phyloP scores from a whole-genome alignment of 2,113 vertebrate genomes.

The Phainopepla nitens region DNA sequence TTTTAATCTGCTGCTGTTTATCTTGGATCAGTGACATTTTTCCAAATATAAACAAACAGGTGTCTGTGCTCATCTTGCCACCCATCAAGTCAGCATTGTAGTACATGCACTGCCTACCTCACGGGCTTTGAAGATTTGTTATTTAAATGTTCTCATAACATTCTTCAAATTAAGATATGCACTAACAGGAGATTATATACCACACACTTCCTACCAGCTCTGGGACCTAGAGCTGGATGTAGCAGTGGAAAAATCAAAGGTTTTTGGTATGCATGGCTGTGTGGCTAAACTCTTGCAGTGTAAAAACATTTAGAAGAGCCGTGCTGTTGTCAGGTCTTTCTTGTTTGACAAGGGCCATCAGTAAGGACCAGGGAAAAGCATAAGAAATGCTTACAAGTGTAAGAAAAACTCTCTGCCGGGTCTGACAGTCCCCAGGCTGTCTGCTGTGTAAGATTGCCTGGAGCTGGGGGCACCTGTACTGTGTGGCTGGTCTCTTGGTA shows the following conservation, averaged over 20 bases:
- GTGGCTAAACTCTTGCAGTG: background rate
- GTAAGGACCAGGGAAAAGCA: background rate
- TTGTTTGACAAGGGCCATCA: background rate
- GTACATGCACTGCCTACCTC: rapidly evolving
- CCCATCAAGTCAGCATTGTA: background rate
- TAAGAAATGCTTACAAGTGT: background rate
- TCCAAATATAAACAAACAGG: background rate
- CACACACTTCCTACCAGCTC: rapidly evolving
- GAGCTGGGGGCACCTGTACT: background rate
- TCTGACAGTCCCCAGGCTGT: background rate
- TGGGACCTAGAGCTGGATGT: background rate
- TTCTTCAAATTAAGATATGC: background rate
- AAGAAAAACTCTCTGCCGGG: background rate
- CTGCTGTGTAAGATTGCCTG: background rate
- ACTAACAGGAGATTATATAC: background rate
- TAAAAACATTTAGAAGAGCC: background rate
- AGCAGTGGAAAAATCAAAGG: background rate
- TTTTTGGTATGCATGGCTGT: background rate
- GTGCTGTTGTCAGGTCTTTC: background rate
- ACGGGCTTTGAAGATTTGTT: background rate
- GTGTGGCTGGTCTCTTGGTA: background rate
- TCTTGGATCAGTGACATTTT: background rate
- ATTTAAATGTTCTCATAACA: background rate
- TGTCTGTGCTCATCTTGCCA: background rate
- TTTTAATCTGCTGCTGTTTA: background rate